Evolutionary conservation across 2,113 vertebrate species (phyloP), one percentile per base, ranked within the genome.

Genomic region (Cebidichthys violaceus): DNA sequence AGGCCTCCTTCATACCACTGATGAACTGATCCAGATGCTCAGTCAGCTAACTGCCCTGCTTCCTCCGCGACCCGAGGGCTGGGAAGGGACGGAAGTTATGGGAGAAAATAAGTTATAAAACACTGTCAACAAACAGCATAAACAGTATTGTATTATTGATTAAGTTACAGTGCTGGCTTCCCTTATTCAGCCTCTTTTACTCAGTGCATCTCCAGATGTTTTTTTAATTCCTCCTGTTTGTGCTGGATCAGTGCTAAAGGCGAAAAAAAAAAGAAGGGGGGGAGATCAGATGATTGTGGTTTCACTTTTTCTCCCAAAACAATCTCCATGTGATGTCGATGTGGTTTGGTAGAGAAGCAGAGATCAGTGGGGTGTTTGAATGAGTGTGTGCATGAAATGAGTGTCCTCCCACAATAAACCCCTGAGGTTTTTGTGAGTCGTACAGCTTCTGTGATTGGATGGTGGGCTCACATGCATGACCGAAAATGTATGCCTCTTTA

Each of bases 271-370:
- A 57, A 68, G 62, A 47, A 78, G 47, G 76, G 64, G 55, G 59
- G 35, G 22, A 60, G 67, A 89, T 94, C 92, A 94, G 83, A 91
- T 92, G 93, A 90, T 89, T 80, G 85, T 35, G 82, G 88, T 86
- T 70, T 73, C 4, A 43, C 41, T 69, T 79, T 24, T 81, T 33
- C 31, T 69, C 83, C 83, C 15, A 2, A 75, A 39, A 85, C 72
- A 33, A 22, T 60, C 68, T 82, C 77, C 92, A 89, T 92, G 90
- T 94, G 93, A 94, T 75, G 54, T 6, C 31, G 31, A 77, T 73
- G 84, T 67, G 76, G 77, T 33, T 81, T 41, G 22, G 59, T 47
- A 22, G 22, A n/a, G 64, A 74, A 79, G 41, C 70, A 69, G 57
- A 82, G 39, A 70, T 35, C 80, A 55, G 47, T 71, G 77, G 47